Evolutionary conservation across 2,113 vertebrate species (phyloP).

Genomic region (Pterocles burchelli): DNA sequence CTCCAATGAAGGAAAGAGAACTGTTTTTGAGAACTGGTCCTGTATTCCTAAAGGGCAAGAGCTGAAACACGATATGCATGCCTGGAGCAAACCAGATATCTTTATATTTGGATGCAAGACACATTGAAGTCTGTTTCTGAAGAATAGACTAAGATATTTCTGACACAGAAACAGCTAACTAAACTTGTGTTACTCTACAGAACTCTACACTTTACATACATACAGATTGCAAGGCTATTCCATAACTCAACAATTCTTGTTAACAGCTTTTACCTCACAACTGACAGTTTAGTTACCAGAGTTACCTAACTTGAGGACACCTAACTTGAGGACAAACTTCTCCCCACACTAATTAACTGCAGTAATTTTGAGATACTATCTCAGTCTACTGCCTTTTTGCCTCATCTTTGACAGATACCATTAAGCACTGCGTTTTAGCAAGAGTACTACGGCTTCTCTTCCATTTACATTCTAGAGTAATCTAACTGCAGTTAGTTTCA

Average conservation of each 20-base stretch:
- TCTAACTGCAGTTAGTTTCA: neutral
- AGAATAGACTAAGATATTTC: neutral
- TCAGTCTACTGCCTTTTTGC: neutral
- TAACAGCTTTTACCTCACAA: neutral
- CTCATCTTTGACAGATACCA: neutral
- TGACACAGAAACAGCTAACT: neutral
- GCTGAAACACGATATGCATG: neutral
- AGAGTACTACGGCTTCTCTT: neutral
- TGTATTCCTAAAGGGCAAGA: neutral
- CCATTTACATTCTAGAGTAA: neutral
- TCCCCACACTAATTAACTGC: neutral
- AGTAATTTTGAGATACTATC: neutral
- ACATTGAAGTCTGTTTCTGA: neutral
- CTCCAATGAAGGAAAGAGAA: neutral
- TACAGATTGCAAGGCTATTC: neutral
- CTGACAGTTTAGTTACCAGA: neutral
- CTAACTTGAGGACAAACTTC: neutral
- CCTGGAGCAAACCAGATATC: neutral
- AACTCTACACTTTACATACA: neutral
- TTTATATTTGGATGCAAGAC: neutral
- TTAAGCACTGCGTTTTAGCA: neutral
- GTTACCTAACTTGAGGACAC: no score
- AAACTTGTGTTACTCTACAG: neutral
- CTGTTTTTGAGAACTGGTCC: neutral
- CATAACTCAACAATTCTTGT: neutral